Conservation (phyloP, 2,888 invertebrate species). For the Sinohyriopsis cumingii region DNA sequence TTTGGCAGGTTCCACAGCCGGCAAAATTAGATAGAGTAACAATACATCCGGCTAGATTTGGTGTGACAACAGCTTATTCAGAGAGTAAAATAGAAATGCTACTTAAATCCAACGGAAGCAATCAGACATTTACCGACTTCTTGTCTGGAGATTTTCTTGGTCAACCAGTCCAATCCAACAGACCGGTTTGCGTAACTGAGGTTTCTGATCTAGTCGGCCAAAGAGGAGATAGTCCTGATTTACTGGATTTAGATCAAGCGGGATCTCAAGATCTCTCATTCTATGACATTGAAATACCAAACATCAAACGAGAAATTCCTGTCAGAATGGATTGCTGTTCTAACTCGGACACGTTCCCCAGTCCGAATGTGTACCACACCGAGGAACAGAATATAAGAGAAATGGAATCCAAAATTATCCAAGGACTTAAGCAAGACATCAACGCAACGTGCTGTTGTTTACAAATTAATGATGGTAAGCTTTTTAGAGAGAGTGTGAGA, state of each 20-base stretch:
- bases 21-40: conserved; percentile 8
- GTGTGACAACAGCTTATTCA: too few species aligned
- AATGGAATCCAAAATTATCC: conserved; percentile 12
- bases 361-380: conserved; percentile 1
- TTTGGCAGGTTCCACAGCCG: conserved; percentile 4
- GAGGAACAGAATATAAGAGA: conserved; percentile 12
- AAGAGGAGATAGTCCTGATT: conserved; percentile 7
- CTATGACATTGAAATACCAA: too few species aligned
- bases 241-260: conserved; percentile 11
- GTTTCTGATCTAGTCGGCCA: background rate
- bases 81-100: too few species aligned
- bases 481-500: background rate
- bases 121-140: too few species aligned
- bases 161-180: too few species aligned
- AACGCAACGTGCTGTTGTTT: conserved; percentile 20
- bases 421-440: conserved; percentile 20
- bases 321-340: background rate
- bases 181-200: too few species aligned
- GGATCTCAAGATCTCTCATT: conserved; percentile 1
- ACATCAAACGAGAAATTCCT: too few species aligned
- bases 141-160: too few species aligned
- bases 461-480: conserved; percentile 20
- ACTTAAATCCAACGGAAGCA: too few species aligned
- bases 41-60: conserved; percentile 1
- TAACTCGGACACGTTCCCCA: conserved; percentile 1